phyloP scores from a whole-genome alignment of 2,888 invertebrate genomes.

The Sipunculus nudus region DNA sequence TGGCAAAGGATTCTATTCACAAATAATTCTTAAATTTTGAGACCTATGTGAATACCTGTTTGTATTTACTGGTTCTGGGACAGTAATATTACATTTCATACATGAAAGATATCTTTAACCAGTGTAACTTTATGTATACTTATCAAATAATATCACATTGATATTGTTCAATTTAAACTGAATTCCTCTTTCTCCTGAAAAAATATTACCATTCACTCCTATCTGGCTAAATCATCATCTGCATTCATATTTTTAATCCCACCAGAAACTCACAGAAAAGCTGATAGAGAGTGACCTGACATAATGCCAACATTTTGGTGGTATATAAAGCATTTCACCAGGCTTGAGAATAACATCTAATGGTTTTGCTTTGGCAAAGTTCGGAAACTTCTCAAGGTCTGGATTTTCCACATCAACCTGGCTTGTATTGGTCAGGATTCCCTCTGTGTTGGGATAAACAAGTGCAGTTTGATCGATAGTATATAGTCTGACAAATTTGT shows the following conservation, averaged over 20 bases:
- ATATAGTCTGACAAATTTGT: conserved; percentile 87
- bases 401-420: conserved; percentile 86
- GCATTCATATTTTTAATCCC: conserved; percentile 71
- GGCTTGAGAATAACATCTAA: conserved; percentile 78
- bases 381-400: conserved; percentile 78
- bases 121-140: too few species aligned
- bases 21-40: too few species aligned
- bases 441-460: conserved; percentile 82
- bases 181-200: too few species aligned
- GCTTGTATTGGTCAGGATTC: conserved; percentile 87
- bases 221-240: too few species aligned
- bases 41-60: too few species aligned
- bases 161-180: too few species aligned
- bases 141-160: too few species aligned
- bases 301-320: conserved; percentile 97
- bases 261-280: conserved; percentile 99
- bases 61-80: too few species aligned
- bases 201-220: too few species aligned
- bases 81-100: too few species aligned
- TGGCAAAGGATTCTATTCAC: too few species aligned
- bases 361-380: conserved; percentile 69
- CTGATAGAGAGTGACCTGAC: conserved; percentile 87
- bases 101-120: too few species aligned
- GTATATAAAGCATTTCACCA: conserved; percentile 93
- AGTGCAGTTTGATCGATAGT: conserved; percentile 75